These are phyloP conservation scores for Sphaeridia pumilis DNA, from an alignment of 2,888 invertebrate genomes.

Conservation along the genomic window DNA sequence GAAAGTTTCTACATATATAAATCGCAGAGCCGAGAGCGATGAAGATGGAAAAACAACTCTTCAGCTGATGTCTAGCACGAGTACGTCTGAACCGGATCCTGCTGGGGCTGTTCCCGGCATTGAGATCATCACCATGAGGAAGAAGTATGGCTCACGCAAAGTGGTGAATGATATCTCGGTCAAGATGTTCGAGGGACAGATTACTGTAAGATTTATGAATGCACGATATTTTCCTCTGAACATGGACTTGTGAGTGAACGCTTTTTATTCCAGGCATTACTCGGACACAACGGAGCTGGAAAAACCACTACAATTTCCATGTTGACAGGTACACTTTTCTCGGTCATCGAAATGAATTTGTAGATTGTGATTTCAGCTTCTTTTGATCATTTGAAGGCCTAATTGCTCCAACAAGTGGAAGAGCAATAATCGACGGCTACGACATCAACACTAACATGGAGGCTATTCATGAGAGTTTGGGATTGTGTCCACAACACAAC, in stretches of 20 bases:
- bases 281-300: constrained; percentile 81
- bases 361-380: too few relatives aligned
- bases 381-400: too few relatives aligned
- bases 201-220: constrained; percentile 53
- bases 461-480: constrained; percentile 59
- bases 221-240: too few relatives aligned
- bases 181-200: constrained; percentile 68
- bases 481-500: constrained; percentile 85
- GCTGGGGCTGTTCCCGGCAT: constrained; percentile 40
- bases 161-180: constrained; percentile 55
- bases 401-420: constrained; percentile 57
- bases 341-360: too few relatives aligned
- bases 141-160: constrained; percentile 38
- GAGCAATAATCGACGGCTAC: constrained; percentile 58
- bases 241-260: not conserved
- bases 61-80: too few relatives aligned
- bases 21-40: too few relatives aligned
- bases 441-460: constrained; percentile 55
- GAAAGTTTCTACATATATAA: too few relatives aligned
- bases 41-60: too few relatives aligned
- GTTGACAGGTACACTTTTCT: constrained; percentile 51
- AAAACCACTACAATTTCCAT: constrained; percentile 69
- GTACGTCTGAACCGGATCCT: constrained; percentile 40
- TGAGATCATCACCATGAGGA: constrained; percentile 37
- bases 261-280: constrained; percentile 45